Conservation (phyloP, 2,113 vertebrate genomes). For the Hypanus sabinus region DNA sequence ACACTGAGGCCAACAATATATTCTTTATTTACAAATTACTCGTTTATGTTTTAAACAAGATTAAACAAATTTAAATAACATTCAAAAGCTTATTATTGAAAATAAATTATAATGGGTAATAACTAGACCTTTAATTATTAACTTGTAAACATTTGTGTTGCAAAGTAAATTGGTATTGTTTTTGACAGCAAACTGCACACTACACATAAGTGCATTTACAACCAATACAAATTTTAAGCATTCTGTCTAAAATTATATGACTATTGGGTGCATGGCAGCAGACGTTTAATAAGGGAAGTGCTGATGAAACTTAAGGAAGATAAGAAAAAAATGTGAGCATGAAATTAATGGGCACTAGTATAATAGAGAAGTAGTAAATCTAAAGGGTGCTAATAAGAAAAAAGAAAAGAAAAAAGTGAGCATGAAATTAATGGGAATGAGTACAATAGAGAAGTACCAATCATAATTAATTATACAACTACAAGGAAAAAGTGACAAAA, state of each 20-base stretch:
- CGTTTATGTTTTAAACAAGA: not conserved
- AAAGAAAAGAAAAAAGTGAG: not conserved
- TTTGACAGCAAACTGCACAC: constrained; percentile 16
- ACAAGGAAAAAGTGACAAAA: not conserved
- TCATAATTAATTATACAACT: not conserved
- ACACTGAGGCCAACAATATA: not conserved
- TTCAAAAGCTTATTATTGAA: not conserved
- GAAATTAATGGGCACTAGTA: not conserved
- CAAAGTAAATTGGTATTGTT: constrained; percentile 24
- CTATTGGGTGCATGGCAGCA: not conserved
- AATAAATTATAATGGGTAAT: not conserved
- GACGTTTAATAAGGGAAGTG: not conserved
- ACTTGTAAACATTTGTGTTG: not conserved
- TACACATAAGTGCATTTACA: not conserved
- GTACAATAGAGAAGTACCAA: not conserved
- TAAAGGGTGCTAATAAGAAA: not conserved
- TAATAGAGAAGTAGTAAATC: not conserved
- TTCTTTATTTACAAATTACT: not conserved
- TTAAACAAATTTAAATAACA: too few relatives aligned
- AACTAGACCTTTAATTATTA: not conserved
- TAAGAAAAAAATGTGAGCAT: not conserved
- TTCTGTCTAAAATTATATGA: constrained; percentile 3
- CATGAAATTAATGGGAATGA: not conserved
- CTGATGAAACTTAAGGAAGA: not conserved
- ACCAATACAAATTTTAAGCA: constrained; percentile 21